Evolutionary conservation across 2,797 vertebrate genomes (phyloP).

Genomic region (Sphenopsis melanotis): DNA sequence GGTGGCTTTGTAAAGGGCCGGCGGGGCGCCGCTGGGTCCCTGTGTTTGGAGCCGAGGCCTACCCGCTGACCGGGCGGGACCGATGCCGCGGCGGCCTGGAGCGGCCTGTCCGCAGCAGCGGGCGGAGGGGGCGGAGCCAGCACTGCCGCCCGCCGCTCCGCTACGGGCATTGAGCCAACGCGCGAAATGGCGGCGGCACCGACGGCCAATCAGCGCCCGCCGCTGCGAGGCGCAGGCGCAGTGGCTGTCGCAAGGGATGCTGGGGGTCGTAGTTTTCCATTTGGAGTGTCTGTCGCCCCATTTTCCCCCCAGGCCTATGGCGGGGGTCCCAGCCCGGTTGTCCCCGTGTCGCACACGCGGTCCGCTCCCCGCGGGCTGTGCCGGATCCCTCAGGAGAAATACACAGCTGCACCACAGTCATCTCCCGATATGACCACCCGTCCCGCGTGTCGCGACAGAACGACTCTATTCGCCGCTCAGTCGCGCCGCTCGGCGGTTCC

Average conservation of each 20-base stretch:
- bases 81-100: neutral
- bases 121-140: neutral
- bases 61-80: neutral
- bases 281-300: fast-evolving
- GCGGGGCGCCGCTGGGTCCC: neutral
- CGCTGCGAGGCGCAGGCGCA: fast-evolving
- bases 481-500: neutral
- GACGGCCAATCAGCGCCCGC: neutral
- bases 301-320: too few relatives aligned
- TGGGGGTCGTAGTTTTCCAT: neutral
- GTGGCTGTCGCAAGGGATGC: fast-evolving
- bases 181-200: constrained; percentile 8
- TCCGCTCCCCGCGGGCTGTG: neutral
- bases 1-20: neutral
- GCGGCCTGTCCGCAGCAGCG: neutral
- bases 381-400: too few relatives aligned
- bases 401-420: too few relatives aligned
- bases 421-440: too few relatives aligned
- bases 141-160: too few relatives aligned
- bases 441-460: neutral
- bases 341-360: neutral
- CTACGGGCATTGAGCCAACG: neutral
- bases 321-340: neutral
- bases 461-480: neutral
- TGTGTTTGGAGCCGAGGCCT: neutral